Evolutionary conservation across 1,140 invertebrate genomes (phyloP), one percentile per base, ranked within the genome.

Genomic region (Papilio glaucus): DNA sequence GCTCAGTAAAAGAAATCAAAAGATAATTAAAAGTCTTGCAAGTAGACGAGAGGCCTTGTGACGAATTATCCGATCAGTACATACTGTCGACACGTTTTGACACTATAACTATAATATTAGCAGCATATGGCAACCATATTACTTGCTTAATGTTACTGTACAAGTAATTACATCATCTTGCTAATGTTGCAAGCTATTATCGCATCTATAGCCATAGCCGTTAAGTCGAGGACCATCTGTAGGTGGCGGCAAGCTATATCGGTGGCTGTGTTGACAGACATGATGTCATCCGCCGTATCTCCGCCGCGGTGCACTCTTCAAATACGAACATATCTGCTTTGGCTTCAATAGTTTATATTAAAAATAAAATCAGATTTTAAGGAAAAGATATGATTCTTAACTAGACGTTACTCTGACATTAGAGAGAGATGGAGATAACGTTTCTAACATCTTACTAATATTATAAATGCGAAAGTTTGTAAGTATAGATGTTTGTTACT

Each of bases 81-180:
- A 13, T 33, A 15, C 1, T 18, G 13, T 61, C n/a, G 26, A 24
- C 26, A 33, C 29, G 21, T 65, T 65, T 65, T 65, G 15, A 65
- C 9, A 37, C 62, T 65, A 65, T 65, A 39, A 65, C 39, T 65
- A 41, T 15, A 39, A 39, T 65, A 39, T 65, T 4, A 65, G 1
- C 12, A 21, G 18, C 62, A 65, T 65, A 65, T 65, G 62, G 62
- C 33, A 9, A 53, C 53, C 37, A 65, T 72, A 72, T 49, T 21
- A 67, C 60, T 69, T 69, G 29, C 45, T 68, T 41, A 33, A 21
- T 15, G 45, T 24, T 57, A 67, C 41, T 62, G 15, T 45, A 73
- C 49, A 69, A 68, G 61, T 41, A 61, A 73, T 73, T 69, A 73
- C 72, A 69, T 73, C 63, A 73, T 61, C 45, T 15, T 33, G 26